Evolutionary conservation across 1,140 invertebrate genomes (phyloP).

Genomic region (Holotrichia oblita): DNA sequence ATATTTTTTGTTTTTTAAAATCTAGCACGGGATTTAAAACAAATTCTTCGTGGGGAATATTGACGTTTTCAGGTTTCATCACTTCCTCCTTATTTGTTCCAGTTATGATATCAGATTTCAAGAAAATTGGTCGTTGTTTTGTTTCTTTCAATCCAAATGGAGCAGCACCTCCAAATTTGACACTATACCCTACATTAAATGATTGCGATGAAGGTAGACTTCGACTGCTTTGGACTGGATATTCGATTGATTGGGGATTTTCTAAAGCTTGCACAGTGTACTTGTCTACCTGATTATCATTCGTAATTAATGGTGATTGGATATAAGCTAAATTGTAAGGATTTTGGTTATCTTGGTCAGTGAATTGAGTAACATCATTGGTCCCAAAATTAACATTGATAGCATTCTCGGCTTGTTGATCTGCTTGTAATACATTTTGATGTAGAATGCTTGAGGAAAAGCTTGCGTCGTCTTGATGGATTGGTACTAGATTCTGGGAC

Average conservation of each 20-base stretch:
- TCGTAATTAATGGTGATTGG: not conserved
- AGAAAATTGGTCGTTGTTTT: not conserved
- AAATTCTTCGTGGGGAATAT: constrained; percentile 22
- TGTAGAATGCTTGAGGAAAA: not conserved
- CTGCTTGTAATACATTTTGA: not conserved
- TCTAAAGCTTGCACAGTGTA: not conserved
- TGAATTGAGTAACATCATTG: not conserved
- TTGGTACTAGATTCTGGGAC: not conserved
- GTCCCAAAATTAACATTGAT: not conserved
- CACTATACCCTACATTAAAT: constrained; percentile 54
- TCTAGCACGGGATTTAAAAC: constrained; percentile 35
- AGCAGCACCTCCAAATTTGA: constrained; percentile 45
- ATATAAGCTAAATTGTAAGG: not conserved
- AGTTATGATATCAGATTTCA: constrained; percentile 46
- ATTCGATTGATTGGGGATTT: not conserved
- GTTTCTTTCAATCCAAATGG: not conserved
- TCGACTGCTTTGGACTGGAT: not conserved
- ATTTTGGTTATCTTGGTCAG: not conserved
- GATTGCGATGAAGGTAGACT: constrained; percentile 42
- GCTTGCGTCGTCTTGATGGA: not conserved
- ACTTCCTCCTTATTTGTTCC: constrained; percentile 41
- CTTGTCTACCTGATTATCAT: not conserved
- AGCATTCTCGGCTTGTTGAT: not conserved
- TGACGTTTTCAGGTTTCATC: not conserved
- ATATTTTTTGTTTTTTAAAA: constrained; percentile 47